Percentiles rank a stretch among this genome's conserved stretches.
Conservation (phyloP, 2,113 vertebrate genomes). For the Pachypanchax playfairii region DNA sequence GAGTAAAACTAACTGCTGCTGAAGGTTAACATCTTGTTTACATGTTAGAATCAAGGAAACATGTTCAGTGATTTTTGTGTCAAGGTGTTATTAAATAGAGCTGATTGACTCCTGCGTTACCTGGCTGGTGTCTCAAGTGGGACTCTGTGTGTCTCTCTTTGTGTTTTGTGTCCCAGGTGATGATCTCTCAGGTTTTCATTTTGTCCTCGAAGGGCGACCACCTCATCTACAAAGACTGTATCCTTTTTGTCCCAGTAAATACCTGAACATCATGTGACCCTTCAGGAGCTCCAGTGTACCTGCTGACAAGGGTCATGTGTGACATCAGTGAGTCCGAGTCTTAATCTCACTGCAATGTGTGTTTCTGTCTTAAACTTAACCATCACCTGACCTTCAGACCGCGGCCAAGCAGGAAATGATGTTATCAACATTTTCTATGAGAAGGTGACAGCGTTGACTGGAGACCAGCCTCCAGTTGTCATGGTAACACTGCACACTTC, state of each 20-base stretch:
- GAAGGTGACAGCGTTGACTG: slow-evolving; percentile 82
- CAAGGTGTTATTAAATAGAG: too few species aligned
- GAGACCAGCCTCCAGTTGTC: slow-evolving; percentile 88
- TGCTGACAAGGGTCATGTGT: too few species aligned
- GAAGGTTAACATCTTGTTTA: too few species aligned
- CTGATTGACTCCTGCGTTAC: too few species aligned
- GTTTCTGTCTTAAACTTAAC: not conserved
- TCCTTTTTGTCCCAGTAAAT: slow-evolving; percentile 71
- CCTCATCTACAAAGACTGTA: slow-evolving; percentile 91
- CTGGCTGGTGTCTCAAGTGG: not conserved
- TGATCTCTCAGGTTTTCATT: slow-evolving; percentile 90
- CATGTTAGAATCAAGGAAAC: not conserved
- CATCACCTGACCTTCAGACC: slow-evolving; percentile 70
- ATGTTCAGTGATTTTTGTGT: too few species aligned
- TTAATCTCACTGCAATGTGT: too few species aligned
- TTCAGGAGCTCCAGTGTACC: not conserved
- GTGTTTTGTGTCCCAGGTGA: slow-evolving; percentile 50
- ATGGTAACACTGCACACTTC: slow-evolving; percentile 78
- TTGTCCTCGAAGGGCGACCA: slow-evolving; percentile 88
- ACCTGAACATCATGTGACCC: too few species aligned
- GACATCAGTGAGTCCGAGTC: too few species aligned
- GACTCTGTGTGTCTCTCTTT: not conserved
- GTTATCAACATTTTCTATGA: slow-evolving; percentile 82
- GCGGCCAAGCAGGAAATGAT: slow-evolving; percentile 79
- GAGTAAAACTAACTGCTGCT: slow-evolving; percentile 26